Evolutionary conservation across 2,888 invertebrate genomes (phyloP).

Genomic region (Drosophila setosimentum): DNA sequence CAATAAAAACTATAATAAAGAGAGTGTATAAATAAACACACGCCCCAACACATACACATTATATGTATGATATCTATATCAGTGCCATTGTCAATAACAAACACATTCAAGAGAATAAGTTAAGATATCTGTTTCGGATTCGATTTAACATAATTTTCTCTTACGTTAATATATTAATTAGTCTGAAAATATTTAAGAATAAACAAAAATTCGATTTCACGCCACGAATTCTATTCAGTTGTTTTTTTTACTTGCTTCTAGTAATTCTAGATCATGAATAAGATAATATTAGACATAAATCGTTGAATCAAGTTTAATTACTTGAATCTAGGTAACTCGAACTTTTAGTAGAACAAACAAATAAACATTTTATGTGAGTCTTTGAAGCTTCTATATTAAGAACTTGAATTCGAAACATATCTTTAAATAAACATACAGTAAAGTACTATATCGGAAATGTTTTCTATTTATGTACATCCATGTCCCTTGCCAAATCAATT

Average conservation of each 20-base stretch:
- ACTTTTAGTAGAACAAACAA: not conserved
- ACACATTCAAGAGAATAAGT: constrained; percentile 3
- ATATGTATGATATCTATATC: constrained; percentile 10
- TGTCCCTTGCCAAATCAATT: constrained; percentile 36
- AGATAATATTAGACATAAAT: not conserved
- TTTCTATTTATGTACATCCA: constrained; percentile 34
- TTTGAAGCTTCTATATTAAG: not conserved
- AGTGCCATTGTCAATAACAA: constrained; percentile 33
- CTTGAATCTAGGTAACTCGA: not conserved
- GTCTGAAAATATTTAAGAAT: not conserved
- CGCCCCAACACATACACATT: constrained; percentile 25
- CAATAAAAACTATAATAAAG: constrained; percentile 8
- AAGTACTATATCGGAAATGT: constrained; percentile 30
- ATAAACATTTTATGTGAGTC: not conserved
- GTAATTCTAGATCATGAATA: not conserved
- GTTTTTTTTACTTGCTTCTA: not conserved
- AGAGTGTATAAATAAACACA: constrained; percentile 20
- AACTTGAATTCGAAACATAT: not conserved
- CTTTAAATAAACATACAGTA: constrained; percentile 4
- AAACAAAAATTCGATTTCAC: not conserved
- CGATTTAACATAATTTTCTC: not conserved
- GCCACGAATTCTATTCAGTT: not conserved
- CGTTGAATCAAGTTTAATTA: not conserved
- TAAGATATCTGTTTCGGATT: constrained; percentile 1
- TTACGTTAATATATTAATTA: not conserved